These are phyloP conservation scores for Phycodurus eques DNA, from an alignment of 2,113 vertebrate genomes.

Conservation along the genomic window DNA sequence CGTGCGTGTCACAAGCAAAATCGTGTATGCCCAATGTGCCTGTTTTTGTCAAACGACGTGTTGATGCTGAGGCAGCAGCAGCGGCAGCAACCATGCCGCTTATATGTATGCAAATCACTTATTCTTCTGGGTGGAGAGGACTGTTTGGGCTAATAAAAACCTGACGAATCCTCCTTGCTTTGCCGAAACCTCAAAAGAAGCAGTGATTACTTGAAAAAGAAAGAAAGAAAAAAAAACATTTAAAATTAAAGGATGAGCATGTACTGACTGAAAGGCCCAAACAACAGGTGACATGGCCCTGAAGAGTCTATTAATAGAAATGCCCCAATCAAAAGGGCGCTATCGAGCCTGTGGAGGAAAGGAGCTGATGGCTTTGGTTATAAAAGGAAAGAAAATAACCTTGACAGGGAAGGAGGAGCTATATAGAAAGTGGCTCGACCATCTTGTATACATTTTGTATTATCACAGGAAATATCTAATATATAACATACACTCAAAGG, in stretches of 20 bases:
- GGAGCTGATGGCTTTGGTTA: conserved; percentile 10
- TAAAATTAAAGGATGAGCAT: conserved; percentile 17
- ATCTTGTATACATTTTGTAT: not conserved
- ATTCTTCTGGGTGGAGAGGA: conserved; percentile 37
- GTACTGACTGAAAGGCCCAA: conserved; percentile 2
- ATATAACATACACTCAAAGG: not conserved
- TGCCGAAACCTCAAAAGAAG: conserved; percentile 25
- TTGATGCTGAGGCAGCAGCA: conserved; percentile 15
- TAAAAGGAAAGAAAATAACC: conserved; percentile 16
- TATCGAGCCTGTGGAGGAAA: not conserved
- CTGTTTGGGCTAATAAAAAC: conserved; percentile 50
- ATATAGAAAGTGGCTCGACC: not conserved
- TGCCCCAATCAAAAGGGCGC: not conserved
- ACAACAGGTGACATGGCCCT: conserved; percentile 12
- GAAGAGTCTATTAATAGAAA: conserved; percentile 20
- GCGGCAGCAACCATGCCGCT: conserved; percentile 29
- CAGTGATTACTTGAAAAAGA: conserved; percentile 14
- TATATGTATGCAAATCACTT: conserved; percentile 64
- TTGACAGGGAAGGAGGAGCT: not conserved
- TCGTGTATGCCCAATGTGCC: conserved; percentile 2
- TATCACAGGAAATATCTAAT: not conserved
- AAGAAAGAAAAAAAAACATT: conserved; percentile 12
- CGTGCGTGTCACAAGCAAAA: conserved; percentile 8
- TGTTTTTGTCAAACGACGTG: conserved; percentile 31
- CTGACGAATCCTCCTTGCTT: conserved; percentile 31